A percentile compares a stretch with the other conserved stretches of the same genome.
Evolutionary conservation across 2,888 invertebrate species (phyloP).

Genomic region (Polydrusus cervinus): DNA sequence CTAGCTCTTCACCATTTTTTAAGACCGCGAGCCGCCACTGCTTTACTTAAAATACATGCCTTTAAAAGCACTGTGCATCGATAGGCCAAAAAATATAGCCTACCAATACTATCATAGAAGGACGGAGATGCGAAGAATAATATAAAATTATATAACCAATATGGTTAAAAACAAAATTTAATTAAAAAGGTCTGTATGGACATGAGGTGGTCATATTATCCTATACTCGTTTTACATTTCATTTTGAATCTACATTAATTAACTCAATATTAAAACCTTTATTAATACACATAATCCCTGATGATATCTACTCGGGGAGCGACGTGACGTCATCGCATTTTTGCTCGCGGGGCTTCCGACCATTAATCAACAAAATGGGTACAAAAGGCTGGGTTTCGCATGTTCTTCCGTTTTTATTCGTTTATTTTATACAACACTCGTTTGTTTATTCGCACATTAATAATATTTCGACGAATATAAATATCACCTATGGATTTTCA

Average conservation of each 20-base stretch:
- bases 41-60: no score
- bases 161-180: no score
- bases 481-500: neutral
- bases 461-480: neutral
- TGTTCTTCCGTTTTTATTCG: constrained; percentile 1
- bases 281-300: neutral
- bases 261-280: constrained; percentile 1
- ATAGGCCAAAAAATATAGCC: no score
- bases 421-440: neutral
- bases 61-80: no score
- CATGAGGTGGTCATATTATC: no score
- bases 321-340: constrained; percentile 9
- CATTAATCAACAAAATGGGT: constrained; percentile 9
- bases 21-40: no score
- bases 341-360: neutral
- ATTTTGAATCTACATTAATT: neutral
- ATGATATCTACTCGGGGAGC: neutral
- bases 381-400: constrained; percentile 6
- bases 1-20: no score
- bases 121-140: no score
- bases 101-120: no score
- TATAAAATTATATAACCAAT: no score
- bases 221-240: no score
- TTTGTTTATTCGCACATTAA: constrained; percentile 4
- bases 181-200: no score